Conservation (phyloP, 2,888 invertebrate species). For the Melanostoma mellinum region DNA sequence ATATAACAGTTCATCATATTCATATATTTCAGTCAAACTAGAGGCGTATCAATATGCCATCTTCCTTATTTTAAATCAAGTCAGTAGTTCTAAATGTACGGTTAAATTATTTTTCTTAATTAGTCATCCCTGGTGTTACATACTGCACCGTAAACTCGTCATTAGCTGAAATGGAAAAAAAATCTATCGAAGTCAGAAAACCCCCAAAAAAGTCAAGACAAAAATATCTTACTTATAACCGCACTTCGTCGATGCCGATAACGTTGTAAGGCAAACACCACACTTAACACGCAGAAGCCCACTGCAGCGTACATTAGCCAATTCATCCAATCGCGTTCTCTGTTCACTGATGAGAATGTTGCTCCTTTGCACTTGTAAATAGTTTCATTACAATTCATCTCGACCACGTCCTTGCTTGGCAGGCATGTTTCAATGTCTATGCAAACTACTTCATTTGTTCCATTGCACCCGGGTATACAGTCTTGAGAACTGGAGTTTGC, state of each 20-base stretch:
- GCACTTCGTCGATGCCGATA: neutral
- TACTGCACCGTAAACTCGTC: conserved; percentile 17
- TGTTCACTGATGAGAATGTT: neutral
- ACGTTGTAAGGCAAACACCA: neutral
- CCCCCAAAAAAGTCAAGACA: too few species aligned
- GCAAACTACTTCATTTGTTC: neutral
- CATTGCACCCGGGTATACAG: conserved; percentile 16
- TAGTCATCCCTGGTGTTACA: neutral
- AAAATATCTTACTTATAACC: neutral
- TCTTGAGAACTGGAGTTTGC: neutral
- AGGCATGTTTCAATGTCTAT: conserved; percentile 16
- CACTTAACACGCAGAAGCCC: neutral
- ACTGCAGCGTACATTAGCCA: neutral
- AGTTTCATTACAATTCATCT: conserved; percentile 40
- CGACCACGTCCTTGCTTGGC: neutral
- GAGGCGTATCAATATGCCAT: too few species aligned
- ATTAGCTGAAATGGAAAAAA: conserved; percentile 2
- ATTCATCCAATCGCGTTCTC: neutral
- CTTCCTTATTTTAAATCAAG: too few species aligned
- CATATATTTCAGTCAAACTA: too few species aligned
- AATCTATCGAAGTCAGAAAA: too few species aligned
- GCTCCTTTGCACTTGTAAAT: conserved; percentile 26
- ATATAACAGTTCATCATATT: too few species aligned
- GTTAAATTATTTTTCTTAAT: too few species aligned
- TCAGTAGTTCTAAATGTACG: too few species aligned